phyloP scores from a whole-genome alignment of 2,797 vertebrate genomes.

The Neomorphus geoffroyi region DNA sequence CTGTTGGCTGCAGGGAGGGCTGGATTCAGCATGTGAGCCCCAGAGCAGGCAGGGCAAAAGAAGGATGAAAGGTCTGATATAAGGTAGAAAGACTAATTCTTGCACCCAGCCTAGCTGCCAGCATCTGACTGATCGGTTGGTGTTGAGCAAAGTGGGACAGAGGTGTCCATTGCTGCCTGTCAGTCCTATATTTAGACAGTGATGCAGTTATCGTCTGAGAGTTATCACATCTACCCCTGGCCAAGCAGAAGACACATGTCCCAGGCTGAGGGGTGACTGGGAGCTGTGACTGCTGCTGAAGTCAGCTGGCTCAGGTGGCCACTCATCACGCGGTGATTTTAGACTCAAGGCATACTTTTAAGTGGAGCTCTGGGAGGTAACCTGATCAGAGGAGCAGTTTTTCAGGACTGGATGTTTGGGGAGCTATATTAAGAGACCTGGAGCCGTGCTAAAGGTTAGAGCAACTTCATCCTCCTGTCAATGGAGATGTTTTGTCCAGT shows the following conservation, averaged over 20 bases:
- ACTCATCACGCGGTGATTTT: neutral
- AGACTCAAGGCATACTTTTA: neutral
- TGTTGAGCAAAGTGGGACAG: accelerated
- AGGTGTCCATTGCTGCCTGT: accelerated
- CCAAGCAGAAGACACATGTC: neutral
- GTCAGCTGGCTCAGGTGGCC: neutral
- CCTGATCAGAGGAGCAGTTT: neutral
- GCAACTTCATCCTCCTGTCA: neutral
- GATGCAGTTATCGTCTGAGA: neutral
- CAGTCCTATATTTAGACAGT: neutral
- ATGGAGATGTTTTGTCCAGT: neutral
- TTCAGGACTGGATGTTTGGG: neutral
- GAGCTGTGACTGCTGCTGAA: neutral
- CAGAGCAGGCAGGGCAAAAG: neutral
- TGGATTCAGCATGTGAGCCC: neutral
- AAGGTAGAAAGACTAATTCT: neutral
- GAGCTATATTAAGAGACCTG: constrained; percentile 37
- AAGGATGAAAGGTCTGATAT: neutral
- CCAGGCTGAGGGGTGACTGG: neutral
- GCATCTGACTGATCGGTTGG: neutral
- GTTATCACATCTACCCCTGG: neutral
- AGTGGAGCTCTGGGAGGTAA: constrained; percentile 10
- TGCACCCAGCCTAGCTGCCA: neutral
- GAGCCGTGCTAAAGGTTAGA: neutral
- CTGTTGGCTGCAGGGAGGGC: neutral